Base-by-base conservation (phyloP, 1,140 invertebrate species). In the Drosophila sulfurigaster region DNA sequence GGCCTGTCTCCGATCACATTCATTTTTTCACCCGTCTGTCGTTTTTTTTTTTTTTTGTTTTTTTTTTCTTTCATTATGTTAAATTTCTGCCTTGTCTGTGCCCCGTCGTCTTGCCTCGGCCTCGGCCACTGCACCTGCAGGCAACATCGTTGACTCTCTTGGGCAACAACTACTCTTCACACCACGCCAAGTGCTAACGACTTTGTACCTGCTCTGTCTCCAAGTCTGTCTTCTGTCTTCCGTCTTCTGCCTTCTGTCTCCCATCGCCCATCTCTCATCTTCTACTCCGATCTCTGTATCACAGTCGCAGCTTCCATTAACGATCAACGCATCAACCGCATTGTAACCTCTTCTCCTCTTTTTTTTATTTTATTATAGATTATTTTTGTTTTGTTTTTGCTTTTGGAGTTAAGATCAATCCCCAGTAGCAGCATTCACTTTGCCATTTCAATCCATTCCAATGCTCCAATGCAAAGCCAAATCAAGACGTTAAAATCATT, bases 151-250 rank as follows among this genome's bases (percentile, higher is more conserved):
- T 75, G 72, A 65, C 82, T 48, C 82, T 48, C 5, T 80, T 75
- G 73, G 67, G 68, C 52, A 79, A 56, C 52, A 79, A 56, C 49
- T 52, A 71, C 71, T 59, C 56, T 88, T 88, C 83, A 88, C 83
- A 88, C 77, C 78, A 78, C 16, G 59, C 69, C 65, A 89, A 81
- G 85, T 89, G 78, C 81, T 85, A 89, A 89, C 75, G 69, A 89
- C 67, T 89, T 89, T 72, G 75, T 89, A 89, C 85, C 85, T 89
- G 85, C 78, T 73, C 71, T 65, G 48, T 49, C 52, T 54, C 32
- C 41, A 7, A 11, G 10, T 57, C 30, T 16, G 20, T 16, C 38
- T 41, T 35, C 32, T 16, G 16, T 7, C 7, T 2, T 38, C 35
- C 11, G 8, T 67, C 28, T 3, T 57, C 20, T 11, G 7, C 35